phyloP scores from a whole-genome alignment of 2,113 vertebrate species.

The Varanus komodoensis region DNA sequence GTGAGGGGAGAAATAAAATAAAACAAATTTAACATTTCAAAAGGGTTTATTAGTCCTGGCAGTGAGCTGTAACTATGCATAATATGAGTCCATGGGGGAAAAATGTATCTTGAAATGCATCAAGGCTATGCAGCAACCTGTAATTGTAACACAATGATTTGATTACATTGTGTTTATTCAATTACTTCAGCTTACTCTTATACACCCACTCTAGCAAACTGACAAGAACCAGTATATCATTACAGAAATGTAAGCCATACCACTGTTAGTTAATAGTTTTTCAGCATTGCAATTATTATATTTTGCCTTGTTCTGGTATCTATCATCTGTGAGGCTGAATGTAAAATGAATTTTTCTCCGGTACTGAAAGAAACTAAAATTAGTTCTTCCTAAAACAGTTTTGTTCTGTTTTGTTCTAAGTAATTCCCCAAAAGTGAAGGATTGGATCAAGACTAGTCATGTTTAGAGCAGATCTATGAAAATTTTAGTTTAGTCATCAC shows the following conservation, averaged over 20 bases:
- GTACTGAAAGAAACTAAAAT: neutral
- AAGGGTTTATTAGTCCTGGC: conserved; percentile 15
- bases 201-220: conserved; percentile 34
- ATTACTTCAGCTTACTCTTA: conserved; percentile 47
- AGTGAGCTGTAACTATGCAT: conserved; percentile 19
- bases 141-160: conserved; percentile 53
- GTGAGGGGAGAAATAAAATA: conserved; percentile 13
- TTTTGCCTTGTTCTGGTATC: conserved; percentile 36
- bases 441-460: neutral
- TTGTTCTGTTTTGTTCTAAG: neutral
- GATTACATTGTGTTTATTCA: conserved; percentile 59
- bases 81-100: conserved; percentile 5
- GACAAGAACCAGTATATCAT: conserved; percentile 27
- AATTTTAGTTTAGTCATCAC: neutral
- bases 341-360: conserved; percentile 4
- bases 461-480: neutral
- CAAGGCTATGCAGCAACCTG: conserved; percentile 40
- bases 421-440: neutral
- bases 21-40: conserved; percentile 29
- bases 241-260: conserved; percentile 26
- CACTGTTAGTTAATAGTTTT: conserved; percentile 41
- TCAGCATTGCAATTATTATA: conserved; percentile 36
- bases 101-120: conserved; percentile 41
- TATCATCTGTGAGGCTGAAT: neutral
- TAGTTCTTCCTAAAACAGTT: neutral